Evolutionary conservation across 2,888 invertebrate genomes (phyloP).

Genomic region (Tenthredo distinguenda): DNA sequence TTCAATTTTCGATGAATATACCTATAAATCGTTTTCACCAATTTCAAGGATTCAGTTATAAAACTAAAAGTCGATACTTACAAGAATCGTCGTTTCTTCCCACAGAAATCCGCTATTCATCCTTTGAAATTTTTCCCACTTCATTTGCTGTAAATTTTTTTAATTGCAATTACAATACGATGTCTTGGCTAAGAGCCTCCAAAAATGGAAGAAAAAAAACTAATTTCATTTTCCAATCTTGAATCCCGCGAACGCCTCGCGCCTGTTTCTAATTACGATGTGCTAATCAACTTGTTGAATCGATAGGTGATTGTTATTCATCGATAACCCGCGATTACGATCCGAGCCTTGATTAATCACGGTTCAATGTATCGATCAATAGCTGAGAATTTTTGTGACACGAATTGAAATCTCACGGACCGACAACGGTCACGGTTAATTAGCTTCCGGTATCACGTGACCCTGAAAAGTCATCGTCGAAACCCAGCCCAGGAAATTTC

Average conservation of each 20-base stretch:
- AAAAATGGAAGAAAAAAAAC: not conserved
- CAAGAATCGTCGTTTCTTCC: not conserved
- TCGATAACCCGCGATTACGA: not conserved
- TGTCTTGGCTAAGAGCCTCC: not conserved
- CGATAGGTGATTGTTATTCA: not conserved
- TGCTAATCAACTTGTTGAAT: not conserved
- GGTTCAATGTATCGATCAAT: not conserved
- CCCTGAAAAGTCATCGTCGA: not conserved
- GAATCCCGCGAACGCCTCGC: not conserved
- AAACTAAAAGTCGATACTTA: not conserved
- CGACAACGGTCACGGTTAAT: constrained; percentile 4
- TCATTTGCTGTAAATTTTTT: not conserved
- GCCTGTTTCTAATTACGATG: not conserved
- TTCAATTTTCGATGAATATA: constrained; percentile 1
- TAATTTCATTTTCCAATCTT: not conserved
- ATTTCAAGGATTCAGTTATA: not conserved
- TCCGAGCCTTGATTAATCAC: not conserved
- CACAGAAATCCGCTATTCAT: not conserved
- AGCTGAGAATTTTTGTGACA: not conserved
- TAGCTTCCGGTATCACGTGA: not conserved
- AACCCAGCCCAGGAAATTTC: not conserved
- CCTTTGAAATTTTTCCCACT: not conserved
- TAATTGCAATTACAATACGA: not conserved
- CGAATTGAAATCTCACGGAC: not conserved
- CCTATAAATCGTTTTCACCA: not conserved